Evolutionary conservation across 2,888 invertebrate species (phyloP).

Genomic region (Lysandra coridon): DNA sequence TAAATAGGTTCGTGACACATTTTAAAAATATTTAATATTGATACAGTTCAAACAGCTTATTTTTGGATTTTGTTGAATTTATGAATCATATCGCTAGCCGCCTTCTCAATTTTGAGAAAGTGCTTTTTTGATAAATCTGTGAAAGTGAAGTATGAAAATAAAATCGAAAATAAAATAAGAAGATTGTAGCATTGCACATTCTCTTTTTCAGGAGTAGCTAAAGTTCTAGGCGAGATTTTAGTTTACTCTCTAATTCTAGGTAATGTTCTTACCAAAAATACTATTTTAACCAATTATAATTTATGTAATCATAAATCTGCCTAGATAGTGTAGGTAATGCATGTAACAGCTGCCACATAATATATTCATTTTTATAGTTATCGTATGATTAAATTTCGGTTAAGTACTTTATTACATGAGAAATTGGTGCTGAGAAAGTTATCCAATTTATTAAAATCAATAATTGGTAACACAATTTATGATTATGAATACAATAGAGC

Average conservation of each 20-base stretch:
- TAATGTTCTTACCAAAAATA: neutral
- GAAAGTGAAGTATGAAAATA: conserved; percentile 74
- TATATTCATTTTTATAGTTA: conserved; percentile 46
- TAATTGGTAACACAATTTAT: conserved; percentile 14
- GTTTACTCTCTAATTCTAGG: conserved; percentile 49
- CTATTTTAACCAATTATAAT: neutral
- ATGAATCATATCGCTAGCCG: conserved; percentile 57
- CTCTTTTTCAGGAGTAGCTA: conserved; percentile 74
- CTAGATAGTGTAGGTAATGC: conserved; percentile 68
- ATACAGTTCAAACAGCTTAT: neutral
- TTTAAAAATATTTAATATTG: neutral
- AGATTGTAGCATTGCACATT: conserved; percentile 79
- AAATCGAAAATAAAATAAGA: conserved; percentile 72
- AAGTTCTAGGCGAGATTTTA: conserved; percentile 64
- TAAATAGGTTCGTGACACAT: neutral
- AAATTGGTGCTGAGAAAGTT: conserved; percentile 65
- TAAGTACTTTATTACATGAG: conserved; percentile 43
- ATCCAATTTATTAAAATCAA: conserved; percentile 18
- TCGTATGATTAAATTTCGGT: conserved; percentile 25
- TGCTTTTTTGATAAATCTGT: conserved; percentile 62
- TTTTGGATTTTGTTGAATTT: conserved; percentile 30
- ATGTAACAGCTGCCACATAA: conserved; percentile 77
- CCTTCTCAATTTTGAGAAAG: conserved; percentile 56
- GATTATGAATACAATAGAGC: neutral
- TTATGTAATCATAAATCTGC: conserved; percentile 65